phyloP scores from a whole-genome alignment of 2,113 vertebrate species.

The Bothrops jararaca region DNA sequence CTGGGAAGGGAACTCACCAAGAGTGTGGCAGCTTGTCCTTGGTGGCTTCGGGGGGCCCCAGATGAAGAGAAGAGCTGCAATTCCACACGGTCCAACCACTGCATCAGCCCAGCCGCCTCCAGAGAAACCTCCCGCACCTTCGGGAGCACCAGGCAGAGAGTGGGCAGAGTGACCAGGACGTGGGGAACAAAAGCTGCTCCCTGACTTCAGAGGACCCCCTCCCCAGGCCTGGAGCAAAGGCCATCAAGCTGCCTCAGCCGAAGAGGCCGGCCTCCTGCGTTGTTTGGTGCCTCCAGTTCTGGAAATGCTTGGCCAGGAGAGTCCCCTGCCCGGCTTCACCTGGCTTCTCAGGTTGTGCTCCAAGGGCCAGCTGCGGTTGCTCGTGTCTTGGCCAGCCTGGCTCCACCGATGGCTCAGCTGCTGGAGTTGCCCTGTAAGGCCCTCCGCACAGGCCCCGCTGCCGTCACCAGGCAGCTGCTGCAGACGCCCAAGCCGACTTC shows the following conservation, averaged over 20 bases:
- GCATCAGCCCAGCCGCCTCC: slow-evolving; percentile 84
- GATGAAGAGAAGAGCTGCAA: slow-evolving; percentile 74
- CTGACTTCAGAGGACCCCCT: not conserved
- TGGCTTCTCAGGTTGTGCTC: slow-evolving; percentile 86
- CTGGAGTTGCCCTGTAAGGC: slow-evolving; percentile 76
- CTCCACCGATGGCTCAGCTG: slow-evolving; percentile 82
- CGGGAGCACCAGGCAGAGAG: fast-evolving
- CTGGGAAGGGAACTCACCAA: slow-evolving; percentile 59
- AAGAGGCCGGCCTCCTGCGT: not conserved
- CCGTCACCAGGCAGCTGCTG: slow-evolving; percentile 74
- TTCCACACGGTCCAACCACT: slow-evolving; percentile 87
- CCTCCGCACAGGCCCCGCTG: slow-evolving; percentile 69
- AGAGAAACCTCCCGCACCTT: slow-evolving; percentile 86
- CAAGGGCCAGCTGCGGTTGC: slow-evolving; percentile 77
- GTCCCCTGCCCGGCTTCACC: slow-evolving; percentile 52
- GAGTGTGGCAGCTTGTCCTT: slow-evolving; percentile 72
- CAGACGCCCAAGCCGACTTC: slow-evolving; percentile 74
- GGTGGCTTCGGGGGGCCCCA: slow-evolving; percentile 80
- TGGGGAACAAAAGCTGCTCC: not conserved
- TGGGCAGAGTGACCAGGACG: not conserved
- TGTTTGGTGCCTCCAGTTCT: not conserved
- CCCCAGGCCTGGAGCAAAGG: not conserved
- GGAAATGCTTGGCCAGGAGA: fast-evolving
- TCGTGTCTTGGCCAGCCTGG: slow-evolving; percentile 79
- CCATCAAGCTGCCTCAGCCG: not conserved